Evolutionary conservation across 2,113 vertebrate genomes (phyloP).

Genomic region (Nettapus auritus): DNA sequence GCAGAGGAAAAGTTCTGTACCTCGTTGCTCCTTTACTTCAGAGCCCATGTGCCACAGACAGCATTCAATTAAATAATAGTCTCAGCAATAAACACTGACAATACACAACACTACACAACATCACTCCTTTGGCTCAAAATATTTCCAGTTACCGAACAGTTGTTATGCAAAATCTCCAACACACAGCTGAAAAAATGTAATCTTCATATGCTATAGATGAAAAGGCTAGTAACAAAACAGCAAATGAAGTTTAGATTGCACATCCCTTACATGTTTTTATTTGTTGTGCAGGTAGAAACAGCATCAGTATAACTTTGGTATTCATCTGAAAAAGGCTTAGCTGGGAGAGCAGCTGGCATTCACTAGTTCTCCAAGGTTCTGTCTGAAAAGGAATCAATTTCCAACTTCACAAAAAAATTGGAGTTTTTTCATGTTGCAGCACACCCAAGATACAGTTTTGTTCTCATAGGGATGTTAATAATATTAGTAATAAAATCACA

Average conservation of each 20-base stretch:
- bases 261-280: conserved; percentile 10
- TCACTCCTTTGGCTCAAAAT: conserved; percentile 17
- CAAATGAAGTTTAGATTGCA: conserved; percentile 23
- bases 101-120: background rate
- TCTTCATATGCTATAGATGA: background rate
- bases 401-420: background rate
- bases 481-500: background rate
- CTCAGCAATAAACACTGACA: background rate
- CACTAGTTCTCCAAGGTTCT: background rate
- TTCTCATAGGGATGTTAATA: background rate
- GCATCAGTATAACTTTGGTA: conserved; percentile 44
- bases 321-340: conserved; percentile 1
- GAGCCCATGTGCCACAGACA: background rate
- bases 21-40: conserved; percentile 11
- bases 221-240: conserved; percentile 7
- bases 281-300: conserved; percentile 19
- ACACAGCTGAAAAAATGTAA: background rate
- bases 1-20: background rate
- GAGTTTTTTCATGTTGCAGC: background rate
- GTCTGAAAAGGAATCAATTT: background rate
- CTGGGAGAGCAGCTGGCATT: background rate
- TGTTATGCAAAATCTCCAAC: background rate
- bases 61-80: conserved; percentile 29
- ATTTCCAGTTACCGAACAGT: conserved; percentile 8
- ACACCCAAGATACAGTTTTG: background rate